Evolutionary conservation across 2,888 invertebrate genomes (phyloP).

Genomic region (Myathropa florea): DNA sequence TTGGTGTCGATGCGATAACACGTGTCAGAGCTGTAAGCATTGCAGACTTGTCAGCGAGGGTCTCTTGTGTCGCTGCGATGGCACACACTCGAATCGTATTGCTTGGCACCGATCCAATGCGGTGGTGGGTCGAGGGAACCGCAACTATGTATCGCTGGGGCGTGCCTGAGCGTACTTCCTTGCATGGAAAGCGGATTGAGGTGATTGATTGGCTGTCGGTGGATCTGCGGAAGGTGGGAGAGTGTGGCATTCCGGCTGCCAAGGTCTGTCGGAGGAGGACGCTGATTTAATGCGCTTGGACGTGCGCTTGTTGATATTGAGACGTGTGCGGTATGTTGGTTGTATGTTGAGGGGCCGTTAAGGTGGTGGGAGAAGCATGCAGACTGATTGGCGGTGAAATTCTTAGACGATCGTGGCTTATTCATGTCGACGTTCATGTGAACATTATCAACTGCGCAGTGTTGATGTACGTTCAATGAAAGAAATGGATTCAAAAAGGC

Average conservation of each 20-base stretch:
- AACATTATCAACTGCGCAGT: too few relatives aligned
- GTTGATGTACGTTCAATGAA: too few relatives aligned
- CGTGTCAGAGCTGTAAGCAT: conserved; percentile 31
- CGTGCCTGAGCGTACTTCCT: conserved; percentile 17
- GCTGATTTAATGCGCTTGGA: background rate
- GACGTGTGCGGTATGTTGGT: background rate
- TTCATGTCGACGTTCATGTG: too few relatives aligned
- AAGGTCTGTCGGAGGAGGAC: background rate
- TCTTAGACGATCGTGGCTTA: too few relatives aligned
- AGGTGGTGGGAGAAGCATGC: background rate
- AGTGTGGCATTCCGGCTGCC: background rate
- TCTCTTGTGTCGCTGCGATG: background rate
- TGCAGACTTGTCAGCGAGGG: conserved; percentile 1
- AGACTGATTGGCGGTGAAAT: too few relatives aligned
- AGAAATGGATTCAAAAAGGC: too few relatives aligned
- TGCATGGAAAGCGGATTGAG: conserved; percentile 20
- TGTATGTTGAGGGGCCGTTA: background rate
- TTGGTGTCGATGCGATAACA: conserved; percentile 18
- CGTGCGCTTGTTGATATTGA: background rate
- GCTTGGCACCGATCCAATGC: conserved; percentile 32
- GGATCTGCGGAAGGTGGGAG: background rate
- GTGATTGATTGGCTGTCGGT: background rate
- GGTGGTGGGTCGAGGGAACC: background rate
- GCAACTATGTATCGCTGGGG: conserved; percentile 25
- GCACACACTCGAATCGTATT: conserved; percentile 2